Evolutionary conservation across 2,888 invertebrate genomes (phyloP).

Genomic region (Bibio marci): DNA sequence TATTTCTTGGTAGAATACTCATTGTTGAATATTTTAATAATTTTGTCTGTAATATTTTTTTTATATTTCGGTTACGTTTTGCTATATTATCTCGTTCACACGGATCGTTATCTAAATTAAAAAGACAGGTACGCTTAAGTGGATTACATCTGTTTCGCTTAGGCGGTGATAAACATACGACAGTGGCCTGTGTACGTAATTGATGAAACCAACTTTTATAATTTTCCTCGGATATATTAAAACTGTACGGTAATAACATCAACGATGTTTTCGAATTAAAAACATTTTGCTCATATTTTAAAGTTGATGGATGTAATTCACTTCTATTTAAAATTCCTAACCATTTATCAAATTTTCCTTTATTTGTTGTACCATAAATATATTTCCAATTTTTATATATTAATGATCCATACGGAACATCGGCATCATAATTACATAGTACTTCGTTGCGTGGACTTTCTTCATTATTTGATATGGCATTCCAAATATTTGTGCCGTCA

Average conservation of each 20-base stretch:
- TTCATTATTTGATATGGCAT: constrained; percentile 34
- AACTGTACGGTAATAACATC: constrained; percentile 11
- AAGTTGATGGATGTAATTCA: constrained; percentile 9
- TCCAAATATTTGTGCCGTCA: constrained; percentile 55
- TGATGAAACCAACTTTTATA: too few relatives aligned
- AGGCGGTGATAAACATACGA: too few relatives aligned
- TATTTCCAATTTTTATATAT: constrained; percentile 20
- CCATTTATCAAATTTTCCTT: constrained; percentile 16
- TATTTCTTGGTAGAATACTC: constrained; percentile 29
- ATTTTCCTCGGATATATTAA: too few relatives aligned
- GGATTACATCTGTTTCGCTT: constrained; percentile 15
- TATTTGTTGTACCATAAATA: constrained; percentile 20
- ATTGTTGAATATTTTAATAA: constrained; percentile 28
- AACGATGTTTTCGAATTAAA: constrained; percentile 15
- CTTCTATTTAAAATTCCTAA: constrained; percentile 13
- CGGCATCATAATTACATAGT: constrained; percentile 54
- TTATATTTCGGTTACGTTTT: constrained; percentile 11
- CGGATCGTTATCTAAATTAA: constrained; percentile 32
- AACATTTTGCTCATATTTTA: constrained; percentile 15
- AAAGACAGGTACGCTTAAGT: constrained; percentile 29
- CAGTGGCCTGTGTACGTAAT: too few relatives aligned
- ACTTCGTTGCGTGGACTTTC: constrained; percentile 37
- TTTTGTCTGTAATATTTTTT: constrained; percentile 25
- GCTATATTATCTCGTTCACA: constrained; percentile 30
- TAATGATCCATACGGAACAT: constrained; percentile 21